These are phyloP conservation scores for Megalonaias nervosa DNA, from an alignment of 1,140 invertebrate species.

Conservation along the genomic window DNA sequence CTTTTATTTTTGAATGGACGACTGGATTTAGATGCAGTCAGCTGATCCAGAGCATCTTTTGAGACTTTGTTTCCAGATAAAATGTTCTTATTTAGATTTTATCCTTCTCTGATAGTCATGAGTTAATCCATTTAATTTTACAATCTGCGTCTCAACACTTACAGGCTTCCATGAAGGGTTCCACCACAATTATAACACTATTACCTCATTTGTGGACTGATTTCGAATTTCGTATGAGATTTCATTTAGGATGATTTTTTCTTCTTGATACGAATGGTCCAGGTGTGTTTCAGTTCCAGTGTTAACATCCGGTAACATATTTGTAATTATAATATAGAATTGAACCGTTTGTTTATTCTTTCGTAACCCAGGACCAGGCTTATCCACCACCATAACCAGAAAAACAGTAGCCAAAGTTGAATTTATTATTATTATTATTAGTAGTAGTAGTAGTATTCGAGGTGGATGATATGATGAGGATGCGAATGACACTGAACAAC, in stretches of 20 bases:
- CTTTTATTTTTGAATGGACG: background rate
- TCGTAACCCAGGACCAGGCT: no score
- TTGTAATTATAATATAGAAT: constrained; percentile 14
- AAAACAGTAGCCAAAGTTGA: no score
- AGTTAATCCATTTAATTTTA: constrained; percentile 23
- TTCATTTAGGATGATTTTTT: constrained; percentile 16
- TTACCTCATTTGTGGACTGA: constrained; percentile 11
- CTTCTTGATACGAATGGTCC: background rate
- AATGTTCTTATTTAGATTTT: constrained; percentile 7
- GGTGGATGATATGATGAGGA: no score
- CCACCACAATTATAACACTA: constrained; percentile 15
- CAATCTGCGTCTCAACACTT: constrained; percentile 14
- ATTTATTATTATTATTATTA: no score
- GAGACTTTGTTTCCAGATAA: constrained; percentile 14
- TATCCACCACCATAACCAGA: no score
- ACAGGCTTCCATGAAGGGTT: constrained; percentile 6
- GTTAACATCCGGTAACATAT: constrained; percentile 5
- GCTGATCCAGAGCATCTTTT: background rate
- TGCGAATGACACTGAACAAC: no score
- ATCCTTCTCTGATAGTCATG: background rate
- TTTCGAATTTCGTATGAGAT: constrained; percentile 9
- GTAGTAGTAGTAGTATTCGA: no score
- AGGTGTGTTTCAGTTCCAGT: constrained; percentile 20
- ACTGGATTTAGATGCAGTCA: background rate
- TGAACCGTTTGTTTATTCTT: constrained; percentile 13